These are phyloP conservation scores for Danaus chrysippus DNA, from an alignment of 2,888 invertebrate genomes.

Conservation along the genomic window DNA sequence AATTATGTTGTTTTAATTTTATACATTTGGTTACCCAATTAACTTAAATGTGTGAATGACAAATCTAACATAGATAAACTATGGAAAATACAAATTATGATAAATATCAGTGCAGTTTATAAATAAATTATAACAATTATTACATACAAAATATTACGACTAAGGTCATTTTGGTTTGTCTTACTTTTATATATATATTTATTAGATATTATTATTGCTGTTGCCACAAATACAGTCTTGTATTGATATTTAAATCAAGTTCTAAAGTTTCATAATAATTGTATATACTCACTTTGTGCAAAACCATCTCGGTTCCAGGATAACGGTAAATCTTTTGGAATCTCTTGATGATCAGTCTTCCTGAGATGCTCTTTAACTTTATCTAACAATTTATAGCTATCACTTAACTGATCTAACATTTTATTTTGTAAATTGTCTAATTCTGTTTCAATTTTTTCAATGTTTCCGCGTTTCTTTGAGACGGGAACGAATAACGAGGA, in stretches of 20 bases:
- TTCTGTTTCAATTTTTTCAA: slow-evolving; percentile 46
- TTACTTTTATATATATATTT: too few species aligned
- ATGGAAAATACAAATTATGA: too few species aligned
- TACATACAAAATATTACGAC: too few species aligned
- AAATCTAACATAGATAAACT: too few species aligned
- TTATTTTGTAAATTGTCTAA: slow-evolving; percentile 48
- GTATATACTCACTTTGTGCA: slow-evolving; percentile 36
- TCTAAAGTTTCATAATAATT: slow-evolving; percentile 5
- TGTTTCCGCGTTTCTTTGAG: slow-evolving; percentile 32
- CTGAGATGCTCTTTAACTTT: slow-evolving; percentile 48
- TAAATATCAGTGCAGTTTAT: too few species aligned
- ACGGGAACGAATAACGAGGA: slow-evolving; percentile 48
- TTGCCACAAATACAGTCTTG: too few species aligned
- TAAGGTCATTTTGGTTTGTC: too few species aligned
- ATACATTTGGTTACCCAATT: too few species aligned
- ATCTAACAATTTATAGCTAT: slow-evolving; percentile 51
- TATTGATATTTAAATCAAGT: not conserved
- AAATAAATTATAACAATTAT: too few species aligned
- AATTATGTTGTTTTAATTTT: too few species aligned
- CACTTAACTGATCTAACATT: slow-evolving; percentile 48
- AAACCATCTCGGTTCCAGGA: slow-evolving; percentile 29
- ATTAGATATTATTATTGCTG: too few species aligned
- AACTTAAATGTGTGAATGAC: too few species aligned
- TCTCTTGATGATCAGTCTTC: slow-evolving; percentile 31
- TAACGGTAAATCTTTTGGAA: slow-evolving; percentile 14